A percentile compares a stretch with the other conserved stretches of the same genome.
Conservation (phyloP, 1,140 invertebrate genomes). For the Marisa cornuarietis region DNA sequence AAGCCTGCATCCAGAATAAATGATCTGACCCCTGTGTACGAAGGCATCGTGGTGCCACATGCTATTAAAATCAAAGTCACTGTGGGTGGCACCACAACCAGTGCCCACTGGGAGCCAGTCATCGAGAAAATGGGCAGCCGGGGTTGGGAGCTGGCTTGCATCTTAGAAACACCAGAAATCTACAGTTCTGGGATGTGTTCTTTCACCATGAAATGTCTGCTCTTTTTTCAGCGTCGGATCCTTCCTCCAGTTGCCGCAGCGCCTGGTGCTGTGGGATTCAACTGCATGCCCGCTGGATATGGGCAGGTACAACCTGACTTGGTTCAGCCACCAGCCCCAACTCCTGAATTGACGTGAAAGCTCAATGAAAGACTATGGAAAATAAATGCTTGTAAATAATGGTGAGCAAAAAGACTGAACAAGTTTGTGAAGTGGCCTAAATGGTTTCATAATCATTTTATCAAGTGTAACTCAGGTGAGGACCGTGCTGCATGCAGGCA, state of each 20-base stretch:
- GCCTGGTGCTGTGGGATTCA: not conserved
- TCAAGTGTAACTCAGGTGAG: too few relatives aligned
- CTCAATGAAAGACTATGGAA: not conserved
- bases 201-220: conserved; percentile 20
- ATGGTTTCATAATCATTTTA: not conserved
- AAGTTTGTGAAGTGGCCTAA: not conserved
- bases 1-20: conserved; percentile 38
- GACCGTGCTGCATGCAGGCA: too few relatives aligned
- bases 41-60: conserved; percentile 45
- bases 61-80: conserved; percentile 31
- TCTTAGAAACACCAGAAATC: conserved; percentile 43
- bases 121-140: conserved; percentile 40
- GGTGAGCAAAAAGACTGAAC: too few relatives aligned
- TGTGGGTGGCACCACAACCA: conserved; percentile 22
- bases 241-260: not conserved
- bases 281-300: not conserved
- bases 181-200: conserved; percentile 3
- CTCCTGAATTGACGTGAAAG: not conserved
- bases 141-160: conserved; percentile 53
- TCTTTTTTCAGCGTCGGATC: conserved; percentile 42
- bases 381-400: not conserved
- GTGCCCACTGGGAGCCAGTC: conserved; percentile 39
- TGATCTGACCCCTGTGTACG: conserved; percentile 43
- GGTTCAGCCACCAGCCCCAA: not conserved
- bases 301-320: not conserved